phyloP scores from a whole-genome alignment of 1,140 invertebrate genomes.

The Doryteuthis pealeii region DNA sequence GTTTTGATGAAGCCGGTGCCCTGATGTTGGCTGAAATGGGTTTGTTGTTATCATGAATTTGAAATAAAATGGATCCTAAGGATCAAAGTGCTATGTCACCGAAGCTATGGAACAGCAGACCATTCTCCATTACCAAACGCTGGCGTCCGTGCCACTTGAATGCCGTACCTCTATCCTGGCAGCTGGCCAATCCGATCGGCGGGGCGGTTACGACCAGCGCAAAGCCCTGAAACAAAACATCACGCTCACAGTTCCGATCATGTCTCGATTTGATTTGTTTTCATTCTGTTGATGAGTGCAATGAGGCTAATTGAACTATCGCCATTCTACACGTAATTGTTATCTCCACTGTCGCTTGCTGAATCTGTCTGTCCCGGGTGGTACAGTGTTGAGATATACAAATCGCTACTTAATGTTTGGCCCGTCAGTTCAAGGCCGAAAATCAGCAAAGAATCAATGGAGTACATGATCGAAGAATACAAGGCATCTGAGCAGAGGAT shows the following conservation, averaged over 20 bases:
- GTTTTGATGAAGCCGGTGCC: slow-evolving; percentile 99
- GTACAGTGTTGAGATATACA: slow-evolving; percentile 65
- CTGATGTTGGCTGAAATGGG: slow-evolving; percentile 99
- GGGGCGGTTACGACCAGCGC: slow-evolving; percentile 94
- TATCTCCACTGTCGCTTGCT: slow-evolving; percentile 81
- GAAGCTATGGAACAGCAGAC: slow-evolving; percentile 99
- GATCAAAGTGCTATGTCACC: slow-evolving; percentile 99
- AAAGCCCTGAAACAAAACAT: slow-evolving; percentile 97
- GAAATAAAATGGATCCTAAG: slow-evolving; percentile 98
- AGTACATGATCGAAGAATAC: slow-evolving; percentile 88
- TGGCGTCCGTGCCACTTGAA: slow-evolving; percentile 90
- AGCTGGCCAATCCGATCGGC: slow-evolving; percentile 95
- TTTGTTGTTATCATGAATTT: slow-evolving; percentile 99
- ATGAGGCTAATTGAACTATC: slow-evolving; percentile 89
- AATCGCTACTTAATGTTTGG: slow-evolving; percentile 94
- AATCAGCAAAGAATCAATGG: slow-evolving; percentile 68
- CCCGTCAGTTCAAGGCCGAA: slow-evolving; percentile 94
- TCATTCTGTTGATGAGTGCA: slow-evolving; percentile 96
- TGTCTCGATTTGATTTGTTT: slow-evolving; percentile 99
- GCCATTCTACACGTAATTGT: slow-evolving; percentile 94
- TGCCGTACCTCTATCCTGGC: slow-evolving; percentile 97
- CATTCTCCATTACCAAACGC: slow-evolving; percentile 98
- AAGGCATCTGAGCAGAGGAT: slow-evolving; percentile 81
- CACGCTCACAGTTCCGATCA: slow-evolving; percentile 90
- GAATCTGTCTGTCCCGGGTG: slow-evolving; percentile 70